phyloP scores from a whole-genome alignment of 2,888 invertebrate genomes.

The Sesia bembeciformis region DNA sequence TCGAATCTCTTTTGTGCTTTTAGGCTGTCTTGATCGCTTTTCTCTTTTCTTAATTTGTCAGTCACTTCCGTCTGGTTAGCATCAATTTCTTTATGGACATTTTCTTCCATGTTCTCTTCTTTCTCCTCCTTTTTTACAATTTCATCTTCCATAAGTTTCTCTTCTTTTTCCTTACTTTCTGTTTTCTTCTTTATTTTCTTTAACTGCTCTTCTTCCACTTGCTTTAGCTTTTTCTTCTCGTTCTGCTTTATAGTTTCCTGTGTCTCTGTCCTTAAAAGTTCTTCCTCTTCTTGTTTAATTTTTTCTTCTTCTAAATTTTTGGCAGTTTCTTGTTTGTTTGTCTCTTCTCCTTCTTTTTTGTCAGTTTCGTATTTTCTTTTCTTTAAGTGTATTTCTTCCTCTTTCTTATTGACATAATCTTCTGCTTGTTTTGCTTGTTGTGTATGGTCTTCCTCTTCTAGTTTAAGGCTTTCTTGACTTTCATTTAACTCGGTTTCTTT shows the following conservation, averaged over 20 bases:
- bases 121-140: slow-evolving; percentile 8
- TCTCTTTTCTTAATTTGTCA: not conserved
- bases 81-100: not conserved
- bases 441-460: slow-evolving; percentile 5
- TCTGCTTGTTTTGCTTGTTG: slow-evolving; percentile 11
- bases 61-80: not conserved
- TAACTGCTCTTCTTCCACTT: slow-evolving; percentile 11
- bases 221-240: slow-evolving; percentile 5
- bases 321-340: slow-evolving; percentile 9
- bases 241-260: slow-evolving; percentile 8
- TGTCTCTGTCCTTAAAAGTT: slow-evolving; percentile 5
- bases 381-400: slow-evolving; percentile 11
- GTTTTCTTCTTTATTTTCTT: not conserved
- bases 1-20: too few species aligned
- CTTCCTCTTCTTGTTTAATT: not conserved
- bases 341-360: slow-evolving; percentile 9
- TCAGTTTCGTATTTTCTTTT: slow-evolving; percentile 8
- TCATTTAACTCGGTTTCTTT: not conserved
- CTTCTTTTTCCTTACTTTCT: slow-evolving; percentile 1
- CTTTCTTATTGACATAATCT: slow-evolving; percentile 13
- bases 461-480: too few species aligned
- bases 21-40: too few species aligned
- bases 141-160: slow-evolving; percentile 5
- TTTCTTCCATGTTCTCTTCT: not conserved
- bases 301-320: slow-evolving; percentile 8